A percentile compares a stretch with the other conserved stretches of the same genome.
These are phyloP conservation scores for Diprion similis DNA, from an alignment of 1,140 invertebrate genomes.

Conservation along the genomic window DNA sequence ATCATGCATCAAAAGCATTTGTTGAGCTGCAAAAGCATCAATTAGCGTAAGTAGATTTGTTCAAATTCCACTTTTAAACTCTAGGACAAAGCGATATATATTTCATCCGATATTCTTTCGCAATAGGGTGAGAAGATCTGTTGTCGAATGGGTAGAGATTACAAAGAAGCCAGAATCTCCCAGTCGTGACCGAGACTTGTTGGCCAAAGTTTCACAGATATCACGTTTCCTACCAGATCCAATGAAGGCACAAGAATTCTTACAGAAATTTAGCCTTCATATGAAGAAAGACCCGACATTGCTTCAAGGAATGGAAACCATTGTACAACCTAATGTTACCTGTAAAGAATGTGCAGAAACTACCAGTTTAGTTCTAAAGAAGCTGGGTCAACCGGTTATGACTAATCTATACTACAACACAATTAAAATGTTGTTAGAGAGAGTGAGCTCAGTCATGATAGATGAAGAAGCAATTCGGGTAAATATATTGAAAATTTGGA, in stretches of 20 bases:
- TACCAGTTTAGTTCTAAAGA: conserved; percentile 83
- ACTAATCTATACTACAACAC: conserved; percentile 96
- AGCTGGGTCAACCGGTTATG: conserved; percentile 91
- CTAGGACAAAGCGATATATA: conserved; percentile 20
- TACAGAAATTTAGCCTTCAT: conserved; percentile 87
- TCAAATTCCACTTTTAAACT: conserved; percentile 19
- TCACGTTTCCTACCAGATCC: conserved; percentile 88
- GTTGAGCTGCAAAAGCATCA: conserved; percentile 95
- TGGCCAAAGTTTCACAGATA: conserved; percentile 66
- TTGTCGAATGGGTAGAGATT: conserved; percentile 85
- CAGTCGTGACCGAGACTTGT: conserved; percentile 67
- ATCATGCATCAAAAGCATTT: conserved; percentile 95
- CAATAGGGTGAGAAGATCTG: conserved; percentile 77
- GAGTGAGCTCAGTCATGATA: conserved; percentile 94
- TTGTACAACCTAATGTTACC: conserved; percentile 85
- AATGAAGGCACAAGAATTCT: conserved; percentile 90
- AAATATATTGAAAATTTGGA: conserved; percentile 27
- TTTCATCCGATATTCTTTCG: conserved; percentile 24
- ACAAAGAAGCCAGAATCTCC: conserved; percentile 74
- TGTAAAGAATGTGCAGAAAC: conserved; percentile 91
- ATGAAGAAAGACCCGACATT: conserved; percentile 80
- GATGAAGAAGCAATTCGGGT: conserved; percentile 84
- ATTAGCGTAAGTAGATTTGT: conserved; percentile 66
- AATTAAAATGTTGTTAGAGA: conserved; percentile 92
- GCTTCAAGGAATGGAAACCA: conserved; percentile 84